These are phyloP conservation scores for Cheiracanthium punctorium DNA, from an alignment of 2,888 invertebrate species.

Conservation along the genomic window DNA sequence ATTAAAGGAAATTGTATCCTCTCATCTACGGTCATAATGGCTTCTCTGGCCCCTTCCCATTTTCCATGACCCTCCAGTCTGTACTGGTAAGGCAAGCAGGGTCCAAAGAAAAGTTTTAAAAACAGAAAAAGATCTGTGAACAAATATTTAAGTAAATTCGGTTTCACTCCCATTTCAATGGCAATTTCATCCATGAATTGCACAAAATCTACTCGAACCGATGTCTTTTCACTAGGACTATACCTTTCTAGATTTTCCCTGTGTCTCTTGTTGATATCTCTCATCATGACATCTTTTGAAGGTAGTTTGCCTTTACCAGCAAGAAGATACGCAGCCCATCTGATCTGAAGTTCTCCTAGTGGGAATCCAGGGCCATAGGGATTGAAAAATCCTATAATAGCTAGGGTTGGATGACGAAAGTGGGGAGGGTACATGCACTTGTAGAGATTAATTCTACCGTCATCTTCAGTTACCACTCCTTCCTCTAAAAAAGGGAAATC, in stretches of 20 bases:
- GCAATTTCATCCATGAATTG: conserved; percentile 77
- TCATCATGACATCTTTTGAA: conserved; percentile 33
- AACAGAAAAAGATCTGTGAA: conserved; percentile 73
- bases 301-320: conserved; percentile 36
- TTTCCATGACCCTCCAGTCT: conserved; percentile 76
- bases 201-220: conserved; percentile 72
- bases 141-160: conserved; percentile 74
- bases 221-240: conserved; percentile 22
- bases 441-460: conserved; percentile 65
- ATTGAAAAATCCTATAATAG: conserved; percentile 72
- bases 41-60: conserved; percentile 77
- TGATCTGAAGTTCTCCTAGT: conserved; percentile 70
- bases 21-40: conserved; percentile 75
- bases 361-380: conserved; percentile 71
- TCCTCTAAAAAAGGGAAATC: conserved; percentile 75
- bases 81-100: conserved; percentile 75
- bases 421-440: conserved; percentile 73
- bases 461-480: conserved; percentile 49
- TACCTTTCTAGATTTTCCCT: neutral
- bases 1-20: conserved; percentile 49
- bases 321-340: conserved; percentile 62
- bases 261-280: conserved; percentile 20
- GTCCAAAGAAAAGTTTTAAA: conserved; percentile 74
- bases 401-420: conserved; percentile 72
- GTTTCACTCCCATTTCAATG: conserved; percentile 76